Percentiles rank a stretch among this genome's conserved stretches.
Conservation (phyloP, 2,888 invertebrate species). For the Drosophila dives region DNA sequence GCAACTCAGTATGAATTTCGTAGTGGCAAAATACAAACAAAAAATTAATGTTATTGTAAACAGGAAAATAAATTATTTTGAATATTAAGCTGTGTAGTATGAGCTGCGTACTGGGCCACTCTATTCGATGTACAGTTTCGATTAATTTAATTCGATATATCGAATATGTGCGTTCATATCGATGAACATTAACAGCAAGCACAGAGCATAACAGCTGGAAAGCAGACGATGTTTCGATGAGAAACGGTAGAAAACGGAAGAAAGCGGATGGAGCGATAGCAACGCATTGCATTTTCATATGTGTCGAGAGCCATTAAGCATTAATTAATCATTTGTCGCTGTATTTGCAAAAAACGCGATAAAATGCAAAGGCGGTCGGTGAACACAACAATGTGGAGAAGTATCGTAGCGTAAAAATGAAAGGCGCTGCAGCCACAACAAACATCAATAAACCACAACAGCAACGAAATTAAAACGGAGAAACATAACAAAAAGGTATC, state of each 20-base stretch:
- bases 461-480: slow-evolving; percentile 50
- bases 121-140: slow-evolving; percentile 10
- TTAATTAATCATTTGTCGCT: slow-evolving; percentile 43
- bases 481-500: slow-evolving; percentile 66
- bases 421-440: slow-evolving; percentile 64
- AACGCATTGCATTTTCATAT: slow-evolving; percentile 56
- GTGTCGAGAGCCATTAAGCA: slow-evolving; percentile 40
- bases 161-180: slow-evolving; percentile 16
- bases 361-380: slow-evolving; percentile 64
- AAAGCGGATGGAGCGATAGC: slow-evolving; percentile 54
- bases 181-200: slow-evolving; percentile 28
- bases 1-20: too few species aligned
- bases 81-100: neutral
- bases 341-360: slow-evolving; percentile 23
- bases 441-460: slow-evolving; percentile 35
- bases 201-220: slow-evolving; percentile 48
- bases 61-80: too few species aligned
- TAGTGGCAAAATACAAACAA: neutral
- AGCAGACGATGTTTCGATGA: slow-evolving; percentile 28
- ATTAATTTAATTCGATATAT: neutral
- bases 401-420: slow-evolving; percentile 69
- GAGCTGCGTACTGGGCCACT: slow-evolving; percentile 13
- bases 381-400: slow-evolving; percentile 64
- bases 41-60: neutral
- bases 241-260: slow-evolving; percentile 42